Evolutionary conservation across 2,797 vertebrate species (phyloP), one percentile per base, ranked within the genome.

Genomic region (Ambastaia sidthimunki): DNA sequence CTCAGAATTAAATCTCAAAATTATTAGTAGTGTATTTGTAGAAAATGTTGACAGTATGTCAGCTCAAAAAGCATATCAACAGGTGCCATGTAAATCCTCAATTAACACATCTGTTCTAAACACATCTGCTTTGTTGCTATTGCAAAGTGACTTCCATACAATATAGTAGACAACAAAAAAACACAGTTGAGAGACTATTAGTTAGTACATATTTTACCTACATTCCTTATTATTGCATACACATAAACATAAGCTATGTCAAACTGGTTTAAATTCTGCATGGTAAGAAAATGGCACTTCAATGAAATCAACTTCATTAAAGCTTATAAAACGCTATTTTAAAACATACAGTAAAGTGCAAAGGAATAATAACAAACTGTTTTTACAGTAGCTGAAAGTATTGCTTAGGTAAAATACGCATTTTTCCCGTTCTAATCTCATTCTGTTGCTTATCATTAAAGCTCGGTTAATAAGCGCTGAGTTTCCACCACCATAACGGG

Each of bases 121-220:
- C n/a, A n/a, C n/a, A n/a, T n/a, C n/a, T 23, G 31, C n/a, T 62
- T 55, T 60, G 37, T 47, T 76, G 52, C 18, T 25, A 59, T 68
- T 12, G 23, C 37, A 55, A 31, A 28, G 18, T 65, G 11, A 59
- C 16, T 47, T 59, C 25, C 21, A 73, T 73, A n/a, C 15, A 73
- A 19, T 44, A 37, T 44, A 67, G 19, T 25, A 76, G 9, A 65
- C 25, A 41, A 16, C 10, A 41, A 15, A 52, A 7, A 10, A 10
- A 7, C 9, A 44, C 9, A 44, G 41, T 11, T 44, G 50, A 18
- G 50, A 52, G 48, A 48, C 7, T 72, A 55, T 37, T 6, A 37
- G 34, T 37, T 7, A 37, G 34, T 37, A 37, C 34, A 37, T 37
- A 37, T 37, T 37, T 37, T 7, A 37, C 9, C 6, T 37, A 7